Conservation (phyloP, 2,888 invertebrate genomes). For the Tetrapedia diversipes region DNA sequence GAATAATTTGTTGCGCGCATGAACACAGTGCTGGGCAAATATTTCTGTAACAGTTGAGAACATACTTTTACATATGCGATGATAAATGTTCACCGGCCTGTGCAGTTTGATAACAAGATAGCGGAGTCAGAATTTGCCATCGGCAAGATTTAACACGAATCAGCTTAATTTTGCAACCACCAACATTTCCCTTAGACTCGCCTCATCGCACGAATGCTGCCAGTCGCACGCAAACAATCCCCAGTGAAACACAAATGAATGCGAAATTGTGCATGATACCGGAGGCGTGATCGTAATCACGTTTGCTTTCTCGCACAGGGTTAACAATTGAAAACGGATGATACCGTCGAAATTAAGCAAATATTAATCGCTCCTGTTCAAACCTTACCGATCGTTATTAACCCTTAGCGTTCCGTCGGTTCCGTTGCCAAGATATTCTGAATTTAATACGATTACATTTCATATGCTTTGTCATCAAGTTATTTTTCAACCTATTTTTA, state of each 20-base stretch:
- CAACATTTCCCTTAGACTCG: conserved; percentile 10
- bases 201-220: neutral
- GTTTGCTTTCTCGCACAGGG: conserved; percentile 8
- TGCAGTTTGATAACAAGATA: neutral
- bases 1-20: too few species aligned
- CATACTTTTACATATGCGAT: too few species aligned
- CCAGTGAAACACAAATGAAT: conserved; percentile 48
- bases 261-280: conserved; percentile 63
- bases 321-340: conserved; percentile 13
- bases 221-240: conserved; percentile 22
- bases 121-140: neutral
- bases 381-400: too few species aligned
- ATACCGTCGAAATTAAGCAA: neutral
- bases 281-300: conserved; percentile 27
- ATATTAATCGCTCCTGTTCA: neutral
- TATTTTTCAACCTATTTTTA: too few species aligned
- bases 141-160: neutral
- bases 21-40: too few species aligned
- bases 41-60: too few species aligned
- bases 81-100: neutral
- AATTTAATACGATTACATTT: too few species aligned
- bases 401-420: too few species aligned
- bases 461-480: too few species aligned
- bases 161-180: neutral
- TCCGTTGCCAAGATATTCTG: too few species aligned